Conservation (phyloP, 2,888 invertebrate species). For the Abrostola triplasia region DNA sequence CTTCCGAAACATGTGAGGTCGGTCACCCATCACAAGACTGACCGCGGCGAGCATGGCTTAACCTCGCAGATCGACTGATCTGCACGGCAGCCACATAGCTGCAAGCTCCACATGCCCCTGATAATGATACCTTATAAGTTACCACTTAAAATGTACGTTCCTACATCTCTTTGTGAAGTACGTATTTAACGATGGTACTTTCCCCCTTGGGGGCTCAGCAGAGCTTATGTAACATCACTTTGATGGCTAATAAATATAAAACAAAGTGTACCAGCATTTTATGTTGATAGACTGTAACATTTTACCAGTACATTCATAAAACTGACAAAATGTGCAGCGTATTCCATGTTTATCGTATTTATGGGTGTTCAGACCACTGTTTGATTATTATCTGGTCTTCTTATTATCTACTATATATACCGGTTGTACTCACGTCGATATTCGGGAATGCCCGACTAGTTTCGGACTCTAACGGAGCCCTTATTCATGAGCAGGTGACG, state of each 20-base stretch:
- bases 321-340: slow-evolving; percentile 25
- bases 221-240: slow-evolving; percentile 25
- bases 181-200: slow-evolving; percentile 17
- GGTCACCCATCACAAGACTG: too few relatives aligned
- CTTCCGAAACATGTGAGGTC: too few relatives aligned
- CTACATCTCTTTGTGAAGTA: slow-evolving; percentile 7
- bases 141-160: slow-evolving; percentile 14
- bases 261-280: slow-evolving; percentile 31
- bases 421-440: too few relatives aligned
- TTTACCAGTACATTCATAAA: slow-evolving; percentile 11
- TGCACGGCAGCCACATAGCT: too few relatives aligned
- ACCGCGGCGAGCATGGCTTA: too few relatives aligned
- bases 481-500: too few relatives aligned
- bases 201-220: slow-evolving; percentile 7
- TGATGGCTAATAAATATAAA: slow-evolving; percentile 44
- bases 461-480: too few relatives aligned
- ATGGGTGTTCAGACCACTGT: slow-evolving; percentile 6
- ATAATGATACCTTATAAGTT: too few relatives aligned
- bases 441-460: too few relatives aligned
- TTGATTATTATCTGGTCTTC: slow-evolving; percentile 6
- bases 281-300: slow-evolving; percentile 22
- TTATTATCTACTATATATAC: too few relatives aligned
- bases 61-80: too few relatives aligned
- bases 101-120: too few relatives aligned
- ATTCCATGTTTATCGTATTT: slow-evolving; percentile 1